These are phyloP conservation scores for Lamellibrachia columna DNA, from an alignment of 2,888 invertebrate genomes.

Conservation along the genomic window DNA sequence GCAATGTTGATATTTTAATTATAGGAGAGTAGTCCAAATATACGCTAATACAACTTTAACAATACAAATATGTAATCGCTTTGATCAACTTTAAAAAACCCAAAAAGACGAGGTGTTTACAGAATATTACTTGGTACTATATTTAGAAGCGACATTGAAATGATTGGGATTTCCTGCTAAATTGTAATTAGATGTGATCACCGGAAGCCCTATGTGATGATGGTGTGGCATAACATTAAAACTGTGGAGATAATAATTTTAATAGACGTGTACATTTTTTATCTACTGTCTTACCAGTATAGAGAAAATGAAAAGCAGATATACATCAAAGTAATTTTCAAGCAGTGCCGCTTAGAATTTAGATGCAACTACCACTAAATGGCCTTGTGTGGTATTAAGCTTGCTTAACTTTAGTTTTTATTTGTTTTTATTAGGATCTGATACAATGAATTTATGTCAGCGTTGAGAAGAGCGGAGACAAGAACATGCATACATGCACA, in stretches of 20 bases:
- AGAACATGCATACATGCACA: neutral
- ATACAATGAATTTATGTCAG: neutral
- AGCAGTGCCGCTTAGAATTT: neutral
- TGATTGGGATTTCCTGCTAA: neutral
- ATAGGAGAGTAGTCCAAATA: neutral
- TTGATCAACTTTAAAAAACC: neutral
- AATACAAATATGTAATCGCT: neutral
- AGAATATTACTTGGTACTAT: neutral
- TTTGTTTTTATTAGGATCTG: neutral
- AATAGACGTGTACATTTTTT: neutral
- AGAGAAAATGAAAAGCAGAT: neutral
- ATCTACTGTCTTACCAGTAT: neutral
- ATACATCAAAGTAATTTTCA: neutral
- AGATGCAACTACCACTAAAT: neutral
- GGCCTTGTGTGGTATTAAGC: neutral
- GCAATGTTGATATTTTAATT: neutral
- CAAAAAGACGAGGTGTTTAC: neutral
- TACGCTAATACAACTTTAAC: neutral
- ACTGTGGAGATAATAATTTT: neutral
- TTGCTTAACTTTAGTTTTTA: neutral
- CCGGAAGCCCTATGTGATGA: too few relatives aligned
- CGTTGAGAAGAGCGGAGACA: neutral
- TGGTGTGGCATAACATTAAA: neutral
- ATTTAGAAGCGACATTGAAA: neutral
- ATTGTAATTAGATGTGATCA: too few relatives aligned